Evolutionary conservation across 1,140 invertebrate species (phyloP), one percentile per base, ranked within the genome.

Genomic region (Phortica variegata): DNA sequence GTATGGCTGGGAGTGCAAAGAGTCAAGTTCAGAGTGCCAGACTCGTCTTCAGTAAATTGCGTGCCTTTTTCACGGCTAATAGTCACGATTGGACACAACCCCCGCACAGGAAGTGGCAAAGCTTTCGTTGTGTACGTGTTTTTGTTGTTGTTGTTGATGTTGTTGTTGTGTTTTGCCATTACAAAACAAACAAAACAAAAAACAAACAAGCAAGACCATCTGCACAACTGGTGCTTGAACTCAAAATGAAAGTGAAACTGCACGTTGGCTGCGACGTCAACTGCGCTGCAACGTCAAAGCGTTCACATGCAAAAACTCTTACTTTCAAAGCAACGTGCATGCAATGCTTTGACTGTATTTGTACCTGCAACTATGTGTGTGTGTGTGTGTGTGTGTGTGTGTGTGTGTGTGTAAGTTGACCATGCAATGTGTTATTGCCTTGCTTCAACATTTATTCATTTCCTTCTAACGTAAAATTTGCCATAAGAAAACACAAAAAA

Each of bases 231-330:
- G 63, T 69, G 60, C 60, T 63, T 68, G 63, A 68, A 68, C 65
- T 69, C 65, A 43, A 68, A 68, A 69, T 63, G 65, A 68, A 68
- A 68, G 63, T 68, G 63, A 68, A 68, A 68, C 69, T 52, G 39
- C 50, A 57, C 49, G 42, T 32, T 31, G 33, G 47, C 58, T 31
- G n/a, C 37, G 40, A 49, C 47, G 50, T 34, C 4, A 34, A 13
- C 32, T n/a, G 32, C n/a, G 32, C 32, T 8, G 56, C 53, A 56
- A 38, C 49, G 53, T 49, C 37, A 51, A 55, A 65, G 54, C 49
- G 50, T 37, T 49, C 55, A 65, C 56, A 56, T 31, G 20, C 19
- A 43, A 32, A 33, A 63, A 51, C 63, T 63, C 57, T 66, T 68
- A 68, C 63, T 68, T 66, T 68, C 54, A 49, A 54, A 52, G 49